phyloP scores from a whole-genome alignment of 2,888 invertebrate species.

The Dinocampus coccinellae region DNA sequence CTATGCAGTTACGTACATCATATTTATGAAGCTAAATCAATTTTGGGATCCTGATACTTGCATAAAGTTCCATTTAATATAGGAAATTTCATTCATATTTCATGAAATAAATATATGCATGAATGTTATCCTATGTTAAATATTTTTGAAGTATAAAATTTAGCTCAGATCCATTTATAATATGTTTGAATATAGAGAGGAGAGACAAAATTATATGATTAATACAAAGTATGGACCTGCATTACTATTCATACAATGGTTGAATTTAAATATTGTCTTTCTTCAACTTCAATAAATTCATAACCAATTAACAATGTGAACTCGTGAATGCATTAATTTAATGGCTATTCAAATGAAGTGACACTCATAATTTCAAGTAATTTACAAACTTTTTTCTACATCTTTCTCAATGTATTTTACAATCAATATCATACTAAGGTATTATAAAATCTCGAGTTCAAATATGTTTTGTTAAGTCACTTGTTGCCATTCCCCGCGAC shows the following conservation, averaged over 20 bases:
- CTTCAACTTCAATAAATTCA: neutral
- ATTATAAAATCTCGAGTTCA: conserved; percentile 32
- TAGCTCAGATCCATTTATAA: no score
- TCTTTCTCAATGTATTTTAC: neutral
- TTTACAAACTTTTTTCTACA: neutral
- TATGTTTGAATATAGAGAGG: no score
- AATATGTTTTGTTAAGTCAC: conserved; percentile 46
- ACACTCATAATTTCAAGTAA: neutral
- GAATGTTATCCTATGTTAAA: no score
- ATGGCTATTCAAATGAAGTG: neutral
- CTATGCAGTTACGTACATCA: neutral
- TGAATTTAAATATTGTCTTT: neutral
- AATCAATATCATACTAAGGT: conserved; percentile 8
- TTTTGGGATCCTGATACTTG: no score
- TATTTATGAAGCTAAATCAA: neutral
- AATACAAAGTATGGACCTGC: no score
- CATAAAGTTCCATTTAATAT: no score
- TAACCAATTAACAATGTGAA: neutral
- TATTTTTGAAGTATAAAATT: no score
- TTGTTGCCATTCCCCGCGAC: conserved; percentile 50
- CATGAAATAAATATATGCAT: no score
- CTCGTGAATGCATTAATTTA: neutral
- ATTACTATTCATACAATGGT: no score
- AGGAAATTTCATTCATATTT: no score
- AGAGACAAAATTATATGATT: no score